A percentile compares a stretch with the other conserved stretches of the same genome.
Evolutionary conservation across 2,888 invertebrate genomes (phyloP).

Genomic region (Epinotia demarniana): DNA sequence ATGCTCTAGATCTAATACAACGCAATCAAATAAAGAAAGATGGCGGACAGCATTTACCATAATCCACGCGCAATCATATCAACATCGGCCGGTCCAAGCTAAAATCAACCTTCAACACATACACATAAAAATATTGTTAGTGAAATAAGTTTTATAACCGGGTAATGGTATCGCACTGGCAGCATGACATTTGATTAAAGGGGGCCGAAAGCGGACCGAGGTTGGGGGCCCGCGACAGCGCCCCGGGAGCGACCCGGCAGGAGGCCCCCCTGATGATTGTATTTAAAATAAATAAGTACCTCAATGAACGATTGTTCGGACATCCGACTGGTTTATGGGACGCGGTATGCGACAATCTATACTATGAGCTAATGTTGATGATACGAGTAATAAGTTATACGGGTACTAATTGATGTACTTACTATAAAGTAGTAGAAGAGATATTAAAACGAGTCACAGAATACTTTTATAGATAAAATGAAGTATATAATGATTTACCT

Average conservation of each 20-base stretch:
- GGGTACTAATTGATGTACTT: not conserved
- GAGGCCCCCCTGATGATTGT: constrained; percentile 83
- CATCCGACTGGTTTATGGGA: constrained; percentile 73
- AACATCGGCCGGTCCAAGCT: constrained; percentile 23
- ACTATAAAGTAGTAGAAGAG: not conserved
- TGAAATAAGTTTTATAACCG: constrained; percentile 31
- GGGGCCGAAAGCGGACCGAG: constrained; percentile 80
- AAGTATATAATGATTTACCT: too few relatives aligned
- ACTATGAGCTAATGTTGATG: constrained; percentile 33
- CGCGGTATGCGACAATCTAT: constrained; percentile 68
- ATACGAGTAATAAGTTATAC: constrained; percentile 10
- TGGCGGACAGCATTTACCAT: constrained; percentile 65
- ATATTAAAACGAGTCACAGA: not conserved
- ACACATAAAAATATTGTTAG: not conserved
- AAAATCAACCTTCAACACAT: constrained; percentile 50
- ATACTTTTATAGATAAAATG: not conserved
- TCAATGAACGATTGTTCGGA: constrained; percentile 84
- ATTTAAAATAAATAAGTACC: constrained; percentile 85
- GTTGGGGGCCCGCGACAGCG: constrained; percentile 82
- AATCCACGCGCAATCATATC: constrained; percentile 51
- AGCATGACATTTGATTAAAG: constrained; percentile 84
- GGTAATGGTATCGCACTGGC: constrained; percentile 72
- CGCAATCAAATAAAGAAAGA: constrained; percentile 75
- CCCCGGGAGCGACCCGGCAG: constrained; percentile 76
- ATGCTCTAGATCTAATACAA: constrained; percentile 72